Percentiles rank a stretch among this genome's conserved stretches.
Evolutionary conservation across 2,113 vertebrate species (phyloP).

Genomic region (Gymnarchus niloticus): DNA sequence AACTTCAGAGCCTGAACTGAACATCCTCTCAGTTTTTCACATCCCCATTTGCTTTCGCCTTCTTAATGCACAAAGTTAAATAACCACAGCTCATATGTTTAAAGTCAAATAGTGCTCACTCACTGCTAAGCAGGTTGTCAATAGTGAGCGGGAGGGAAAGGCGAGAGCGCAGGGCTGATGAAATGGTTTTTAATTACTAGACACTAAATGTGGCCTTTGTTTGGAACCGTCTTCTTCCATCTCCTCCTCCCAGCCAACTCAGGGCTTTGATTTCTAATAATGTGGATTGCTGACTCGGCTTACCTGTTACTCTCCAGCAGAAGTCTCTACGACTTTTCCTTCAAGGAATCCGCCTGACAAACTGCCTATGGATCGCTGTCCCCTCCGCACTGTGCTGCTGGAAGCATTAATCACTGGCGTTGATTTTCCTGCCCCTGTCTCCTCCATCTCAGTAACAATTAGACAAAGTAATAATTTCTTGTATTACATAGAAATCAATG

Average conservation of each 20-base stretch:
- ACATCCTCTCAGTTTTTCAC: slow-evolving; percentile 14
- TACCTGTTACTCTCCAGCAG: slow-evolving; percentile 66
- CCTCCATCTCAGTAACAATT: slow-evolving; percentile 81
- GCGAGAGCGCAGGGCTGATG: slow-evolving; percentile 68
- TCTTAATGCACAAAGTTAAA: slow-evolving; percentile 62
- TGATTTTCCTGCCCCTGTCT: slow-evolving; percentile 80
- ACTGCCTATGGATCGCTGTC: slow-evolving; percentile 83
- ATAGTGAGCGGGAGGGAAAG: slow-evolving; percentile 69
- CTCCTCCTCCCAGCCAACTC: slow-evolving; percentile 57
- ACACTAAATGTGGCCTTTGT: slow-evolving; percentile 73
- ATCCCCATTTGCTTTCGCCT: slow-evolving; percentile 36
- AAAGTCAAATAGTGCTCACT: slow-evolving; percentile 76
- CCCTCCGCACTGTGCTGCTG: slow-evolving; percentile 66
- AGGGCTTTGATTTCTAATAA: slow-evolving; percentile 92
- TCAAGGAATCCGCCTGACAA: slow-evolving; percentile 81
- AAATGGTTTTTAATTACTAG: slow-evolving; percentile 97
- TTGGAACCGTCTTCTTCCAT: slow-evolving; percentile 51
- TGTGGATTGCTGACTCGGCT: slow-evolving; percentile 88
- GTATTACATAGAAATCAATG: slow-evolving; percentile 97
- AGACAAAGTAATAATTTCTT: slow-evolving; percentile 92
- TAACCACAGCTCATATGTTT: slow-evolving; percentile 73
- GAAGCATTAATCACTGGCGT: slow-evolving; percentile 79
- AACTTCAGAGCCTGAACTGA: not conserved
- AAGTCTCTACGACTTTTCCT: slow-evolving; percentile 62
- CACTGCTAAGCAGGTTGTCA: slow-evolving; percentile 65